Evolutionary conservation across 2,888 invertebrate species (phyloP), one percentile per base, ranked within the genome.

Genomic region (Caenorhabditis panamensis): DNA sequence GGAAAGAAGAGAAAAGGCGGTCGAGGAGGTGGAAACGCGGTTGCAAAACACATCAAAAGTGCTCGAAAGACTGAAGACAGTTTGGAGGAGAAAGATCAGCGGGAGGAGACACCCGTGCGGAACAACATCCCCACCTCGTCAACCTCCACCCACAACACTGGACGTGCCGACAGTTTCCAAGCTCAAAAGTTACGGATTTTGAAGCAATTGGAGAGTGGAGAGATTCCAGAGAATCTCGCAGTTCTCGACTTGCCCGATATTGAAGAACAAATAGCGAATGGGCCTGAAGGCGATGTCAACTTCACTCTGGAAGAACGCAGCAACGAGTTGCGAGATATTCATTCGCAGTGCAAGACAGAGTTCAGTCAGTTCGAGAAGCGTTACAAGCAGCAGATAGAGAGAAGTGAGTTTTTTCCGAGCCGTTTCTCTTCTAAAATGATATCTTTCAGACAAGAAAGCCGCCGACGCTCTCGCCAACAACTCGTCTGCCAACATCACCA

Each of bases 91-190:
- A 37, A 64, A 24, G 72, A 61, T 1, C 9, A 28, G 16, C 22
- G 44, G n/a, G 68, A 59, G 0, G 20, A 54, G 8, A 18, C 6
- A 5, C 20, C 6, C 8, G n/a, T 18, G 1, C 11, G 20, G 20
- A 49, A 22, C 24, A 16, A 11, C 11, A 11, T 20, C 24, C 11
- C 64, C 5, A 37, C 58, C 20, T 26, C 51, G 18, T 18, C 64
- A 8, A 51, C 47, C n/a, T 51, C 59, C 0, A 18, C 44, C 20
- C 36, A 26, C 2, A n/a, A n/a, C n/a, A n/a, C n/a, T n/a, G n/a
- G n/a, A n/a, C n/a, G n/a, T n/a, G 5, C 59, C 20, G 68, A 68
- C 44, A 67, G 56, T 51, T 68, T 68, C 51, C 47, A 44, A 16
- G 18, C 22, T 8, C 64, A 64, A 11, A 73, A 73, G 20, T 24